Percentiles rank a stretch among this genome's conserved stretches.
phyloP scores from a whole-genome alignment of 2,113 vertebrate species.

The Vidua chalybeata region DNA sequence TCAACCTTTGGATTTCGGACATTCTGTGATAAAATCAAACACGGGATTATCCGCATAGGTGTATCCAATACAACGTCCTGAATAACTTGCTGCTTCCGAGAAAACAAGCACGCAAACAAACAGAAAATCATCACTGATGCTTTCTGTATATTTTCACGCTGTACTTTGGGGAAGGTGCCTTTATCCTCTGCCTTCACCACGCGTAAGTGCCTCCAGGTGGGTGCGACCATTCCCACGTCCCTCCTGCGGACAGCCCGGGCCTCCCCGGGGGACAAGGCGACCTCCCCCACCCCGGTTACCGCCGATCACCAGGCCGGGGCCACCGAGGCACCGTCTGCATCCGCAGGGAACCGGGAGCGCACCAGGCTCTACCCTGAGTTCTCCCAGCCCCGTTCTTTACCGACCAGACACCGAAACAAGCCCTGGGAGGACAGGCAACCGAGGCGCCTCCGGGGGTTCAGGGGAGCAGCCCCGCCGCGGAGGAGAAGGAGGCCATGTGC shows the following conservation, averaged over 20 bases:
- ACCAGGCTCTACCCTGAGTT: not conserved
- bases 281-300: not conserved
- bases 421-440: accelerated
- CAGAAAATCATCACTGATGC: not conserved
- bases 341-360: not conserved
- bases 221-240: not conserved
- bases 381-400: not conserved
- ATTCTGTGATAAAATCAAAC: not conserved
- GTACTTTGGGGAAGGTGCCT: not conserved
- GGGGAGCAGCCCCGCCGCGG: no score
- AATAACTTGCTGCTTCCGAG: not conserved
- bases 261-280: not conserved
- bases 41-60: not conserved
- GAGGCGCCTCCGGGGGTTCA: accelerated
- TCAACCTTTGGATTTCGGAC: not conserved
- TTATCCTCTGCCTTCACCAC: not conserved
- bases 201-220: not conserved
- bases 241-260: not conserved
- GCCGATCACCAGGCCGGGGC: not conserved
- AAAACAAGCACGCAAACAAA: not conserved
- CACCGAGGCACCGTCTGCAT: not conserved
- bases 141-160: not conserved
- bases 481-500: not conserved
- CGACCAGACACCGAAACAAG: not conserved
- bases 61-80: accelerated